Conservation (phyloP, 2,888 invertebrate species). For the Drosophila tripunctata region DNA sequence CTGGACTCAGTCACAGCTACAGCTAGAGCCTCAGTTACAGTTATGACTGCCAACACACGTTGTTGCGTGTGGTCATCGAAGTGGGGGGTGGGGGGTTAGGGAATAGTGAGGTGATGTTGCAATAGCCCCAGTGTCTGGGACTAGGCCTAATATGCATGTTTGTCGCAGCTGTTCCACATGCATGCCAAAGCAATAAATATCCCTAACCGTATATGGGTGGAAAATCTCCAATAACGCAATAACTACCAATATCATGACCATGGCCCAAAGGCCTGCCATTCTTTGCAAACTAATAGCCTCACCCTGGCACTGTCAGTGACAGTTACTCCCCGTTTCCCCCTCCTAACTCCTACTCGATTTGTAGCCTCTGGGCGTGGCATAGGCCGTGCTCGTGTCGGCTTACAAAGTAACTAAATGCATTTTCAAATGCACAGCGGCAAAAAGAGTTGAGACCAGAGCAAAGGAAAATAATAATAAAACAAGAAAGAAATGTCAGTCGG, state of each 20-base stretch:
- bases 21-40: conserved; percentile 44
- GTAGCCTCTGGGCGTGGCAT: conserved; percentile 22
- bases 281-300: conserved; percentile 63
- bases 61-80: conserved; percentile 27
- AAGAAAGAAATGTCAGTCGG: background rate
- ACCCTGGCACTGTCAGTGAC: conserved; percentile 19
- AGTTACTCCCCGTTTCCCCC: background rate
- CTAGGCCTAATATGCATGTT: conserved; percentile 76
- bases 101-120: background rate
- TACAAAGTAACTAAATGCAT: conserved; percentile 79
- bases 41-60: conserved; percentile 41
- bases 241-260: conserved; percentile 74
- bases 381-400: conserved; percentile 58
- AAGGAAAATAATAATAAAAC: conserved; percentile 10
- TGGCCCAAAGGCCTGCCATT: conserved; percentile 47
- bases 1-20: conserved; percentile 20
- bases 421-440: conserved; percentile 67
- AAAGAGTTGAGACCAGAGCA: conserved; percentile 22
- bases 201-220: conserved; percentile 59
- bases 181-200: conserved; percentile 80
- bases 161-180: conserved; percentile 78
- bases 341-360: background rate
- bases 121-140: conserved; percentile 1
- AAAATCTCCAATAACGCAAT: conserved; percentile 80
- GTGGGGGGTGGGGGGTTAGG: background rate